These are phyloP conservation scores for Nyctereutes procyonoides DNA, from an alignment of 2,113 vertebrate genomes.

Conservation along the genomic window DNA sequence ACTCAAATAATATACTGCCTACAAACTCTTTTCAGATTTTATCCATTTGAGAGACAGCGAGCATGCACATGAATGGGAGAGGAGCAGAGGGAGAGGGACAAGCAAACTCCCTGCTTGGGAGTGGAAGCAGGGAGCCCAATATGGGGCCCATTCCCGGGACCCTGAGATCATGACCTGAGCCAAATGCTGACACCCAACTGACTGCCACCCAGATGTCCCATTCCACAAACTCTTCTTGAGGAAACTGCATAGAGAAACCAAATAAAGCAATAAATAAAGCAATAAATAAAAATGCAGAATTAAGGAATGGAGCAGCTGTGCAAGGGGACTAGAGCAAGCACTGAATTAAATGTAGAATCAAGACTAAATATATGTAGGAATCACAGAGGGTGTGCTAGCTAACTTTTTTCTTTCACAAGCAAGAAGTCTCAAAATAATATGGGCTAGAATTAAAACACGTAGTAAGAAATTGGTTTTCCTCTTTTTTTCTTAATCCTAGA, in stretches of 20 bases:
- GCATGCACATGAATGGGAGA: no score
- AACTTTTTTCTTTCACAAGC: neutral
- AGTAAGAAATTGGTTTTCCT: conserved; percentile 10
- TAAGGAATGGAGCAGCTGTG: neutral
- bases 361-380: neutral
- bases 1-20: neutral
- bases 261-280: neutral
- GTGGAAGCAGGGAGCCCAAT: neutral
- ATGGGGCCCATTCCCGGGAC: no score
- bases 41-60: neutral
- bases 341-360: neutral
- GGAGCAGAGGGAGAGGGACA: neutral
- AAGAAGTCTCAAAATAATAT: neutral
- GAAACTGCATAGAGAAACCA: neutral
- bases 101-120: neutral
- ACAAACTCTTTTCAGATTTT: neutral
- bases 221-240: neutral
- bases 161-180: neutral
- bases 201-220: neutral
- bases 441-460: conserved; percentile 2
- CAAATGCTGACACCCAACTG: neutral
- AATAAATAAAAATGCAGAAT: neutral
- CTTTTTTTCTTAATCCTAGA: neutral
- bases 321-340: neutral
- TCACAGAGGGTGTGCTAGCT: neutral